Evolutionary conservation across 2,888 invertebrate genomes (phyloP).

Genomic region (Morinoia aosen): DNA sequence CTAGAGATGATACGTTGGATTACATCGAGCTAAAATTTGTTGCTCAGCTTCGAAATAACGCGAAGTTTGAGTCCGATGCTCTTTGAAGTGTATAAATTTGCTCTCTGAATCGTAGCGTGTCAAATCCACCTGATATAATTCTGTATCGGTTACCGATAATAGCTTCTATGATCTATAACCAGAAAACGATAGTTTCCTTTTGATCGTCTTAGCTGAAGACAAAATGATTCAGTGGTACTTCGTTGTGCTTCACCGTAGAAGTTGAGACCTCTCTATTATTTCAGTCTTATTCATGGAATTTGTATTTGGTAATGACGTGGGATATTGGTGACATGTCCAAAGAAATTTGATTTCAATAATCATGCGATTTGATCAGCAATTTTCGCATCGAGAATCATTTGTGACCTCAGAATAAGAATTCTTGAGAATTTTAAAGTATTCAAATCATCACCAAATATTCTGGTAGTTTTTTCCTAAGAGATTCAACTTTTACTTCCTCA

Average conservation of each 20-base stretch:
- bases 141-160: neutral
- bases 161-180: neutral
- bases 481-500: no score
- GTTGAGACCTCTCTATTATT: neutral
- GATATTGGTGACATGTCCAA: no score
- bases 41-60: neutral
- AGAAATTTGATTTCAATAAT: no score
- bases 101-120: neutral
- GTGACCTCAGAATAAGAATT: no score
- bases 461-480: no score
- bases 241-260: neutral
- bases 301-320: no score
- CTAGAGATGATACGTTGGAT: neutral
- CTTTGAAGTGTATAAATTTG: neutral
- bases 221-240: neutral
- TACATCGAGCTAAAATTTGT: neutral
- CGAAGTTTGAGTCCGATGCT: neutral
- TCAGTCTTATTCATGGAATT: neutral
- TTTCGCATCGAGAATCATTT: no score
- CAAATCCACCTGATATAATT: neutral
- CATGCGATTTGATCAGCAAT: no score
- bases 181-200: neutral
- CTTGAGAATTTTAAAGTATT: no score
- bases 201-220: neutral
- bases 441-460: no score